Evolutionary conservation across 2,888 invertebrate genomes (phyloP).

Genomic region (Drosophila niveifrons): DNA sequence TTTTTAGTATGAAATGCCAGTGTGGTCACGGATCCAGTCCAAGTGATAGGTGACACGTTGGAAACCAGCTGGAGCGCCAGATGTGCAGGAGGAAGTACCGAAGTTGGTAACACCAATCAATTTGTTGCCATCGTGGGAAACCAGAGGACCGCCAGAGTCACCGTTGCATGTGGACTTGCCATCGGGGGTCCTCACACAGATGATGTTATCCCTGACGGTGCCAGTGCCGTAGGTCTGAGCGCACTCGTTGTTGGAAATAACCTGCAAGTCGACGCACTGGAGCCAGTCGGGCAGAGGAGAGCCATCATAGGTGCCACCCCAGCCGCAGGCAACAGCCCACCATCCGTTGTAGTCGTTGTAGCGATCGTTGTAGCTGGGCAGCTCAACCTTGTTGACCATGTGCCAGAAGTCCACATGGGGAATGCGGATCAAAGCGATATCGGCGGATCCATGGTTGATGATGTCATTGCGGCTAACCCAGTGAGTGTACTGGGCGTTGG

Average conservation of each 20-base stretch:
- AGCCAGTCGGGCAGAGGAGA: slow-evolving; percentile 70
- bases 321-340: slow-evolving; percentile 82
- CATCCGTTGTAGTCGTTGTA: slow-evolving; percentile 75
- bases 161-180: slow-evolving; percentile 72
- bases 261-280: slow-evolving; percentile 78
- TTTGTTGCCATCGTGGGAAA: slow-evolving; percentile 44
- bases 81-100: slow-evolving; percentile 47
- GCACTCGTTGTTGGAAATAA: slow-evolving; percentile 82
- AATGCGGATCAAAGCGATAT: slow-evolving; percentile 76
- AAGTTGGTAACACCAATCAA: slow-evolving; percentile 71
- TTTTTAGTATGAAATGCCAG: slow-evolving; percentile 65
- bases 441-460: slow-evolving; percentile 65
- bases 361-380: slow-evolving; percentile 56
- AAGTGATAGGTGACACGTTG: slow-evolving; percentile 67
- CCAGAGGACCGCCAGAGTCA: slow-evolving; percentile 80
- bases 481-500: slow-evolving; percentile 62
- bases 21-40: slow-evolving; percentile 69
- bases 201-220: slow-evolving; percentile 29
- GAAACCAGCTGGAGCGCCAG: slow-evolving; percentile 66
- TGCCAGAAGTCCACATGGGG: slow-evolving; percentile 52
- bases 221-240: slow-evolving; percentile 81
- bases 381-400: slow-evolving; percentile 46
- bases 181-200: slow-evolving; percentile 64
- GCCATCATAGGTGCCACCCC: slow-evolving; percentile 83
- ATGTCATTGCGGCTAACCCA: slow-evolving; percentile 50